Evolutionary conservation across 2,888 invertebrate genomes (phyloP).

Genomic region (Napeogenes sylphis): DNA sequence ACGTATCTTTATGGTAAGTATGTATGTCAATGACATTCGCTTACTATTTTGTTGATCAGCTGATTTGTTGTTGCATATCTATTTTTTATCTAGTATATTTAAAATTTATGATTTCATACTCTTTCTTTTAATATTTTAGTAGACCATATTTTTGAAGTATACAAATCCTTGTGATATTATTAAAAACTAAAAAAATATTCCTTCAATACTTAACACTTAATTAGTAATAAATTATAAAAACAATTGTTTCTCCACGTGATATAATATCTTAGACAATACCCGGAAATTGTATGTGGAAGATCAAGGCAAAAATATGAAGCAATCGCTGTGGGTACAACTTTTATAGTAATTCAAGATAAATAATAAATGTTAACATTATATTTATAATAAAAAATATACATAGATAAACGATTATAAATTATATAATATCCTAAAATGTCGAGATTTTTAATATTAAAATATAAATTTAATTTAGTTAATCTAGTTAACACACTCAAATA

Average conservation of each 20-base stretch:
- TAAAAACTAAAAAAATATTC: background rate
- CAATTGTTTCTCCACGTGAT: background rate
- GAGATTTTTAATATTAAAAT: too few relatives aligned
- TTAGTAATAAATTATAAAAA: too few relatives aligned
- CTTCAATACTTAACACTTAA: too few relatives aligned
- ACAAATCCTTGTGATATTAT: background rate
- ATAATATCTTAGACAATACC: slow-evolving; percentile 1
- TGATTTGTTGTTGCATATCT: slow-evolving; percentile 17
- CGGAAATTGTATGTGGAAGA: background rate
- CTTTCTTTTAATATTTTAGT: background rate
- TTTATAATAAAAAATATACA: too few relatives aligned
- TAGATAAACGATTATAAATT: too few relatives aligned
- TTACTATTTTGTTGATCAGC: slow-evolving; percentile 31
- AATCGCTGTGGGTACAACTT: background rate
- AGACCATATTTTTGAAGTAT: background rate
- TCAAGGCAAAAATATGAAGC: background rate
- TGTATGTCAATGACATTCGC: slow-evolving; percentile 60
- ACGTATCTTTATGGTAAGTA: slow-evolving; percentile 46
- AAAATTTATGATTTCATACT: background rate
- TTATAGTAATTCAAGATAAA: background rate
- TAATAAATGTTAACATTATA: background rate
- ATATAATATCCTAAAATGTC: too few relatives aligned
- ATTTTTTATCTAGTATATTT: background rate
- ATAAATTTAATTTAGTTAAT: too few relatives aligned
- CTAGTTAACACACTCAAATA: too few relatives aligned